phyloP scores from a whole-genome alignment of 53 echinoderm and acorn worm genomes.

The Actinopyga echinites region DNA sequence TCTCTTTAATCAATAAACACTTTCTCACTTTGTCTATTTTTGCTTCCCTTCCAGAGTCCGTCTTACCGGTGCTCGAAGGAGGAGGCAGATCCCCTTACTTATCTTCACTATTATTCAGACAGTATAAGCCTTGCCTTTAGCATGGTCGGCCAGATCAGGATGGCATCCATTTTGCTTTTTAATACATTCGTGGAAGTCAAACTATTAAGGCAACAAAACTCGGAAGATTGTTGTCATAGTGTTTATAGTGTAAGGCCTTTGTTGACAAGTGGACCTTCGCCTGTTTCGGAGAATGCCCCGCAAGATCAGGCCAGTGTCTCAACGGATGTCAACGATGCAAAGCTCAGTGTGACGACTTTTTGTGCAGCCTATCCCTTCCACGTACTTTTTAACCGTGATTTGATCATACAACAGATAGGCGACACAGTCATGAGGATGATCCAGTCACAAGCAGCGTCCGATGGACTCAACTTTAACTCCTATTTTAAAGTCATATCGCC shows the following conservation, averaged over 20 bases:
- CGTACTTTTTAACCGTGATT: conserved; percentile 74
- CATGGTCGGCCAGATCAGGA: conserved; percentile 93
- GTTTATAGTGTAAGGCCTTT: conserved; percentile 44
- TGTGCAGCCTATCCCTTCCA: conserved; percentile 92
- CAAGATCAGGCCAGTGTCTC: conserved; percentile 21
- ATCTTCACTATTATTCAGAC: conserved; percentile 80
- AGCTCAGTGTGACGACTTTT: conserved; percentile 68
- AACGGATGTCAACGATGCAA: conserved; percentile 55
- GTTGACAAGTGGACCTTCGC: conserved; percentile 14
- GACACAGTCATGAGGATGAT: conserved; percentile 92
- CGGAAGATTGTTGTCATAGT: conserved; percentile 47
- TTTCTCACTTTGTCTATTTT: background rate
- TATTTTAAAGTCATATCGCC: conserved; percentile 80
- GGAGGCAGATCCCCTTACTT: conserved; percentile 41
- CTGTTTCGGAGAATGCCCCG: conserved; percentile 23
- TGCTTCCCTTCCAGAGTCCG: conserved; percentile 46
- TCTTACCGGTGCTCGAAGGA: conserved; percentile 81
- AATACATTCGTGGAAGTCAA: conserved; percentile 90
- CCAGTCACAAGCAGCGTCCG: conserved; percentile 64
- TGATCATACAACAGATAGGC: conserved; percentile 79
- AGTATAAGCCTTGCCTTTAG: conserved; percentile 85
- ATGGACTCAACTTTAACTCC: conserved; percentile 88
- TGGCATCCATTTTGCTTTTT: conserved; percentile 89
- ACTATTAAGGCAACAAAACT: conserved; percentile 35
- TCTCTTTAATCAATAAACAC: no score